Evolutionary conservation across 2,797 vertebrate genomes (phyloP), one percentile per base, ranked within the genome.

Genomic region (Alfaro cultratus): DNA sequence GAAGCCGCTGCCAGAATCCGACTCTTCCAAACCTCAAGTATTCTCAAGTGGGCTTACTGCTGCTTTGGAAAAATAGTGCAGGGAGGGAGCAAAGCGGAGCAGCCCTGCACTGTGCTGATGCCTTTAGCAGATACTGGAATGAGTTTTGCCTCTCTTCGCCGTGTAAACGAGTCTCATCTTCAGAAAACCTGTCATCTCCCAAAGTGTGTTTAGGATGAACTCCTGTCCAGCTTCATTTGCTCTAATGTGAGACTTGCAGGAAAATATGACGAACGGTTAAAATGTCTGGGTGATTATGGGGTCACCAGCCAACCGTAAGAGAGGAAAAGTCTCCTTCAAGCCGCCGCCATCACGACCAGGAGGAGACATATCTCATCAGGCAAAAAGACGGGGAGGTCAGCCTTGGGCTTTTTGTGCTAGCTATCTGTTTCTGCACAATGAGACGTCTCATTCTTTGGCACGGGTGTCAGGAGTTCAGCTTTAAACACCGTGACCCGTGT

Each of bases 401-500:
- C 83, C 85, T 80, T 36, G 81, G 75, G 77, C 84, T 92, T 89
- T 92, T 92, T 95, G 88, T 93, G 85, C 91, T 92, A 90, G 83
- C 87, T 93, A 93, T 93, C 92, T 93, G 91, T 89, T 45, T 83
- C 91, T 70, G 39, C 88, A 95, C 94, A 95, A 94, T 93, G 89
- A 91, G 87, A 80, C 26, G 78, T 89, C 89, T 93, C 91, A 88
- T 86, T 92, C 90, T 85, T 88, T 77, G 88, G 84, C 85, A 88
- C 46, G 86, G 84, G 91, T 94, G 94, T 94, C 93, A 93, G 86
- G 87, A 92, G 93, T 94, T 94, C 94, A 94, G 87, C 86, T 90
- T 95, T 94, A 93, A 92, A 91, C 85, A 80, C 77, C 76, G 21
- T 73, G 94, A 90, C 94, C 94, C 70, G 73, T 51, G 8, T 91